Evolutionary conservation across 2,113 vertebrate genomes (phyloP).

Genomic region (Zosterops pallidus): DNA sequence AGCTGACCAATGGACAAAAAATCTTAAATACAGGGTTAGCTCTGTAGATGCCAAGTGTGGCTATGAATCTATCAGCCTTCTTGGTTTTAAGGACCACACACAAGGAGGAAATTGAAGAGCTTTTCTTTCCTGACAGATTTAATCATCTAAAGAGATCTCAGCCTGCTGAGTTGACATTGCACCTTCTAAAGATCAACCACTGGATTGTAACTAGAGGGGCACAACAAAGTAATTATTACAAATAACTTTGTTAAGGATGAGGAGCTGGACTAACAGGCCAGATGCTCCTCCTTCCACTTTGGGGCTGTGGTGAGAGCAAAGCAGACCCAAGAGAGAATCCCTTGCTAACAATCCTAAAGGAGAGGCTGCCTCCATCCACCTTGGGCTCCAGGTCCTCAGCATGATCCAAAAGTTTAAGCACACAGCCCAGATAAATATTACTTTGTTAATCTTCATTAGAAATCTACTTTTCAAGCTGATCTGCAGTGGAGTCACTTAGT

Average conservation of each 20-base stretch:
- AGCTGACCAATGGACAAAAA: background rate
- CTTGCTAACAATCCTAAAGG: background rate
- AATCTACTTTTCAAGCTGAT: background rate
- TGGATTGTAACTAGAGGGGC: background rate
- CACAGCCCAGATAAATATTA: background rate
- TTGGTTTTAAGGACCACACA: background rate
- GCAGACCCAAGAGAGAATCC: background rate
- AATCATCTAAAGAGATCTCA: background rate
- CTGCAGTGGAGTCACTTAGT: background rate
- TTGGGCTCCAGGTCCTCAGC: background rate
- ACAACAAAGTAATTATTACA: background rate
- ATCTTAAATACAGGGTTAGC: background rate
- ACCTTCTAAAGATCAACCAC: background rate
- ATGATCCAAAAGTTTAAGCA: background rate
- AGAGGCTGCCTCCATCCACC: background rate
- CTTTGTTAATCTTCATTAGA: conserved; percentile 1
- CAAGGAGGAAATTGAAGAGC: background rate
- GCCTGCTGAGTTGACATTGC: background rate
- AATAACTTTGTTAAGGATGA: background rate
- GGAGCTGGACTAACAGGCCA: background rate
- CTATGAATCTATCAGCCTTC: background rate
- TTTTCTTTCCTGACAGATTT: background rate
- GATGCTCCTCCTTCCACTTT: background rate
- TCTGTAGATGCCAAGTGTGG: background rate
- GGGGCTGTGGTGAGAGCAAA: background rate